Evolutionary conservation across 2,888 invertebrate genomes (phyloP), one percentile per base, ranked within the genome.

Genomic region (Saturnia pavonia): DNA sequence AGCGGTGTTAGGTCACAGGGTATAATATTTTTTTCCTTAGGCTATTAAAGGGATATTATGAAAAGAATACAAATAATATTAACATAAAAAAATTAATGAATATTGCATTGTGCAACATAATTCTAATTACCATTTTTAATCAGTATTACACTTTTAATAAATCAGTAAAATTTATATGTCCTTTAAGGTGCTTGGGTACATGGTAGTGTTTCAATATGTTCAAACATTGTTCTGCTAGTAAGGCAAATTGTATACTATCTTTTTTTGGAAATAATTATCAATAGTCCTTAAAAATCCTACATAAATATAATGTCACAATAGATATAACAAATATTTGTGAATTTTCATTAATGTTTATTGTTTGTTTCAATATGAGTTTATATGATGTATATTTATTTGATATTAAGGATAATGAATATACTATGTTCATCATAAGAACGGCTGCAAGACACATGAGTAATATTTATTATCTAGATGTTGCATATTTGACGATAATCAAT

Each of bases 1-100:
- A 57, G 14, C 57, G 25, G 57, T 57, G 57, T 57, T 57, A 57
- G 57, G 57, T 57, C 57, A 57, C 57, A 57, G 57, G 57, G 57
- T 57, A 57, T 25, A 57, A 57, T 57, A 11, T 3, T 57, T 57
- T n/a, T 57, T 57, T 57, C 57, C 57, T 57, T 57, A 57, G 57
- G 12, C 9, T 22, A 8, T 22, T 22, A 54, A 57, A 57, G 25
- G 25, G 19, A 57, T 12, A 57, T 57, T 57, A 25, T 57, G 25
- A 57, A 2, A 48, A 2, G 4, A 34, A 51, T 19, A 51, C 19
- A 57, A 57, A 57, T 57, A 27, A 57, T 25, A 4, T 57, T 27
- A 8, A 12, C 22, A 27, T 25, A 57, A 0, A 14, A 57, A 25
- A 54, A 3, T 54, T n/a, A 54, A 2, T 9, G 19, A 54, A 14